Evolutionary conservation across 2,888 invertebrate genomes (phyloP).

Genomic region (Pachliopta kotzebuea): DNA sequence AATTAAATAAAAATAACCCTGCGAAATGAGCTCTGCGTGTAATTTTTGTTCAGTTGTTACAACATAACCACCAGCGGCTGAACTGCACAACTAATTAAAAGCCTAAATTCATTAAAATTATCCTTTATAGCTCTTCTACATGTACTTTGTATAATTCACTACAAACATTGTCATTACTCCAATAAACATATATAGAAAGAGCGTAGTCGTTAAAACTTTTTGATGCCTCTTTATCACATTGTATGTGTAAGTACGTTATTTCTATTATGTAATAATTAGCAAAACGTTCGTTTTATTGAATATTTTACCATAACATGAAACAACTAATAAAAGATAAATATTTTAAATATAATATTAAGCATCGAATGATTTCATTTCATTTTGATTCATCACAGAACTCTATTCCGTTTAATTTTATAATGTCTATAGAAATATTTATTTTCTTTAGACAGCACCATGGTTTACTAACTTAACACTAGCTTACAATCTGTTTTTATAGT

Average conservation of each 20-base stretch:
- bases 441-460: too few relatives aligned
- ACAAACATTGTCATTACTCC: neutral
- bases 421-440: neutral
- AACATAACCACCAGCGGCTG: slow-evolving; percentile 7
- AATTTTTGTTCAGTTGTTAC: slow-evolving; percentile 47
- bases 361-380: neutral
- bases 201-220: neutral
- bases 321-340: too few relatives aligned
- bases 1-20: slow-evolving; percentile 78
- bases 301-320: neutral
- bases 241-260: neutral
- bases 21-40: slow-evolving; percentile 59
- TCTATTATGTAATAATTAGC: neutral
- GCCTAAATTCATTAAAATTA: slow-evolving; percentile 19
- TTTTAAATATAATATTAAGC: neutral
- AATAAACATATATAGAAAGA: neutral
- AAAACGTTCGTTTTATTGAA: neutral
- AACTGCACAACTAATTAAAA: slow-evolving; percentile 18
- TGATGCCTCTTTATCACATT: neutral
- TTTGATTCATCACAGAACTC: neutral
- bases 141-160: neutral
- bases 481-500: too few relatives aligned
- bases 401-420: neutral
- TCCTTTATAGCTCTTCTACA: neutral
- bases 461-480: too few relatives aligned